Evolutionary conservation across 1,140 invertebrate genomes (phyloP).

Genomic region (Scaptomyza hsui): DNA sequence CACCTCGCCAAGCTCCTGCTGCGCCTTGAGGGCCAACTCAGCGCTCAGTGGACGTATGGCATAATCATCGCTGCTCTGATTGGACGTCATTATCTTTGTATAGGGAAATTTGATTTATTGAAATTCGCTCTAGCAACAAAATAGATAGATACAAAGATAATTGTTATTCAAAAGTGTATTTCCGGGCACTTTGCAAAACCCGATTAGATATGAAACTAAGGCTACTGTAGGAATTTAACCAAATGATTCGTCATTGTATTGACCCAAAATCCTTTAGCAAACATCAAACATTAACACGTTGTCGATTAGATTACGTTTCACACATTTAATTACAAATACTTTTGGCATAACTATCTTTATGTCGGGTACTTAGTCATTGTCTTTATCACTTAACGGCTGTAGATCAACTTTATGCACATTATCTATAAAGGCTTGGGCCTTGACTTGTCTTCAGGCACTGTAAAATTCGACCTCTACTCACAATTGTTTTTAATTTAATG

Average conservation of each 20-base stretch:
- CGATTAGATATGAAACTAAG: conserved; percentile 57
- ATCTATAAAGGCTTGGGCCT: conserved; percentile 5
- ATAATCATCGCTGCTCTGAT: conserved; percentile 29
- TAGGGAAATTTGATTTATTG: conserved; percentile 69
- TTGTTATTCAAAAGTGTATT: conserved; percentile 42
- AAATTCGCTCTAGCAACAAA: conserved; percentile 43
- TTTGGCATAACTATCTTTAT: neutral
- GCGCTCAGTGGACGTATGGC: conserved; percentile 79
- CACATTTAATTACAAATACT: neutral
- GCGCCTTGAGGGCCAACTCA: conserved; percentile 84
- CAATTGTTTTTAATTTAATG: conserved; percentile 81
- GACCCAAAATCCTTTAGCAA: conserved; percentile 20
- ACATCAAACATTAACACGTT: conserved; percentile 14
- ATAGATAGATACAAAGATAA: conserved; percentile 5
- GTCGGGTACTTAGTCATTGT: neutral
- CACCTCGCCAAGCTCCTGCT: conserved; percentile 87
- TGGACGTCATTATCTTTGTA: conserved; percentile 61
- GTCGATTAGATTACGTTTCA: conserved; percentile 1
- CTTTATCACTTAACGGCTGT: conserved; percentile 14
- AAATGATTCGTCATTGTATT: conserved; percentile 27
- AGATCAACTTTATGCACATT: conserved; percentile 6
- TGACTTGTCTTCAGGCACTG: conserved; percentile 33
- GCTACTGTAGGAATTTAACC: conserved; percentile 2
- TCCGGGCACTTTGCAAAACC: conserved; percentile 31
- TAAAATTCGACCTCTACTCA: conserved; percentile 65